A percentile compares a stretch with the other conserved stretches of the same genome.
phyloP scores from a whole-genome alignment of 2,113 vertebrate species.

The Ctenomys sociabilis region DNA sequence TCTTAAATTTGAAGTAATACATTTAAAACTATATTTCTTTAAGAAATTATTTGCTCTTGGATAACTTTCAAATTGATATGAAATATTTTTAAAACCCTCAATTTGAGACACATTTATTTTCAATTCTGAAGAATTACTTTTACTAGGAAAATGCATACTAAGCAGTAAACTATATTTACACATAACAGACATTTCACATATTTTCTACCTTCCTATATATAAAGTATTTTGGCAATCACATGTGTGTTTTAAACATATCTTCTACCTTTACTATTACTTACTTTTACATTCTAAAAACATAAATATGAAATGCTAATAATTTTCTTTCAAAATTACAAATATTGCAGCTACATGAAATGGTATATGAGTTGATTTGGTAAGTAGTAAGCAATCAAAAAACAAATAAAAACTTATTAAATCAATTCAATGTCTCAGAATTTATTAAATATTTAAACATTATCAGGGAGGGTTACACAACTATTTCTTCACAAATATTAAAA shows the following conservation, averaged over 20 bases:
- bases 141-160: slow-evolving; percentile 10
- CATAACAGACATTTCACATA: slow-evolving; percentile 23
- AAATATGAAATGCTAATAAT: not conserved
- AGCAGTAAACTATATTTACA: slow-evolving; percentile 12
- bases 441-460: not conserved
- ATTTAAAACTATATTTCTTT: not conserved
- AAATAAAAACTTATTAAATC: slow-evolving; percentile 51
- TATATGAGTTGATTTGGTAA: slow-evolving; percentile 39
- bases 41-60: slow-evolving; percentile 52
- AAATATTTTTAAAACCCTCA: slow-evolving; percentile 56
- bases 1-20: slow-evolving; percentile 38
- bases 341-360: slow-evolving; percentile 33
- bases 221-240: not conserved
- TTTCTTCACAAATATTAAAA: slow-evolving; percentile 43
- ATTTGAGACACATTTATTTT: slow-evolving; percentile 8
- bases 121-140: slow-evolving; percentile 32
- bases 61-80: slow-evolving; percentile 50
- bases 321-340: slow-evolving; percentile 30
- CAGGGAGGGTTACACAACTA: not conserved
- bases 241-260: not conserved
- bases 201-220: not conserved
- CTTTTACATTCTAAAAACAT: slow-evolving; percentile 16
- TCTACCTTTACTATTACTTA: not conserved
- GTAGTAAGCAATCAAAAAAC: not conserved
- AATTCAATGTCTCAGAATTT: not conserved